Evolutionary conservation across 2,113 vertebrate genomes (phyloP), one percentile per base, ranked within the genome.

Genomic region (Ceratotherium simum): DNA sequence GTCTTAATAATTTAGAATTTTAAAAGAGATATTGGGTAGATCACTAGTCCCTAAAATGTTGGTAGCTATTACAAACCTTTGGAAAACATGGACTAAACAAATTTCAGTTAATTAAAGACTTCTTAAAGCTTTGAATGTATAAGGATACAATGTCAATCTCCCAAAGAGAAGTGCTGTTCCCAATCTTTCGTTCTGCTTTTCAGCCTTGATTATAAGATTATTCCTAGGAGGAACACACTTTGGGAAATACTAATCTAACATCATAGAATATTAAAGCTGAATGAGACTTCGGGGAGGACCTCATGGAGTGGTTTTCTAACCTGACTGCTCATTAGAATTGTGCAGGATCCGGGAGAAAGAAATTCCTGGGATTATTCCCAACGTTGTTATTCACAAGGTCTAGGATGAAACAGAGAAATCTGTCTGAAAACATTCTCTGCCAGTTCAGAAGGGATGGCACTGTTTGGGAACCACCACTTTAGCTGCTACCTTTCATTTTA

Each of bases 401-500:
- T 18, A 3, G 4, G 51, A 7, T 8, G 11, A 4, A 3, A 21
- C 16, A 31, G 7, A 21, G n/a, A 42, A 31, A 36, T 42, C n/a
- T 64, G 64, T 78, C 60, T 46, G 12, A 27, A 48, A 54, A 31
- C n/a, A 20, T 23, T 60, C 33, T 64, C 25, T 82, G 69, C 27
- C 20, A 25, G 5, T 51, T 73, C 4, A 4, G 56, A 73, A 54
- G 36, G 10, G 16, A 16, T 0, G 36, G 9, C 14, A 10, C 8
- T 17, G 48, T 42, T 23, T n/a, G 39, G 70, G 12, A 62, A 23
- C 2, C 2, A 9, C 36, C 39, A 7, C 0, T 0, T 10, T 31
- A 54, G 29, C 14, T 14, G 10, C 65, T 11, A 6, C 1, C 39
- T 70, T 81, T 79, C 1, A 11, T 64, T 60, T 90, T 12, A 23